These are phyloP conservation scores for Myzus persicae DNA, from an alignment of 1,140 invertebrate species.

Conservation along the genomic window DNA sequence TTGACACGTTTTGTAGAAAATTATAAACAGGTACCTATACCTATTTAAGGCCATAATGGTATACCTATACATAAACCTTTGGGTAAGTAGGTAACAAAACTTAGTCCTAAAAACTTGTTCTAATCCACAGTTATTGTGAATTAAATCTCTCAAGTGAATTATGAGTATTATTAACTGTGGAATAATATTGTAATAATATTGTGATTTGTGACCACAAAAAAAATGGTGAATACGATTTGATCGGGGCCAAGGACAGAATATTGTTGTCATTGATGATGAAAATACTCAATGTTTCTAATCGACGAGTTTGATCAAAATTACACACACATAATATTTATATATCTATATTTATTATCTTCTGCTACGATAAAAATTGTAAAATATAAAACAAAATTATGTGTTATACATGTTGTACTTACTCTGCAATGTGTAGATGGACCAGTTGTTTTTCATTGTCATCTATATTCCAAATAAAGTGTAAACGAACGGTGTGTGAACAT, in stretches of 20 bases:
- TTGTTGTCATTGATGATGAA: slow-evolving; percentile 4
- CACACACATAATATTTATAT: background rate
- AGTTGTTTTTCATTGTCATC: background rate
- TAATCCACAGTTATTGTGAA: background rate
- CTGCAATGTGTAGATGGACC: background rate
- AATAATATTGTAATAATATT: background rate
- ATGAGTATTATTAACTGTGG: background rate
- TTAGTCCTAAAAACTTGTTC: background rate
- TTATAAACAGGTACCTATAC: background rate
- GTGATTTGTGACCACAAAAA: slow-evolving; percentile 11
- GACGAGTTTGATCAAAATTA: background rate
- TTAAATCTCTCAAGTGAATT: background rate
- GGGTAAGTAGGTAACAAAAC: background rate
- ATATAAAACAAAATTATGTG: background rate
- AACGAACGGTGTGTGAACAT: background rate
- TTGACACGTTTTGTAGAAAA: background rate
- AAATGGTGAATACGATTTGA: background rate
- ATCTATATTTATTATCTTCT: background rate
- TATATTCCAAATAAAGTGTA: background rate
- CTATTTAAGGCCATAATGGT: too few species aligned
- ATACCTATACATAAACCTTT: too few species aligned
- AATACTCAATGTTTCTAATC: slow-evolving; percentile 1
- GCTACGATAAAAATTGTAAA: background rate
- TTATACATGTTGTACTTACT: background rate
- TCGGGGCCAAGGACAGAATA: background rate